Evolutionary conservation across 2,113 vertebrate genomes (phyloP).

Genomic region (Morone saxatilis): DNA sequence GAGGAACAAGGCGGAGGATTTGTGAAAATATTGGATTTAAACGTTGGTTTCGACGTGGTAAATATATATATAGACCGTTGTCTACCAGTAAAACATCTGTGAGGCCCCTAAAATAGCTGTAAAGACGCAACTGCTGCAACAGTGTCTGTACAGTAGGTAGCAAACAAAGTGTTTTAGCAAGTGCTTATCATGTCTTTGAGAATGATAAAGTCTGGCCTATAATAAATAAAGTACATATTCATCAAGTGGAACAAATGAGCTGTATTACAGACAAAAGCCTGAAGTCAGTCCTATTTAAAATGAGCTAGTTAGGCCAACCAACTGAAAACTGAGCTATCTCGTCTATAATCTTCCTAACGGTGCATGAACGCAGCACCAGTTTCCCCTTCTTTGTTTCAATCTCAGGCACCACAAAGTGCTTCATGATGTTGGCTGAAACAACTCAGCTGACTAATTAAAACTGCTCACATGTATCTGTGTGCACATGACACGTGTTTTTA

Average conservation of each 20-base stretch:
- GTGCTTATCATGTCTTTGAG: background rate
- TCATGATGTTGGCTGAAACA: slow-evolving; percentile 8
- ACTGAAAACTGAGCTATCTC: background rate
- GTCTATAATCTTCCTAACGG: background rate
- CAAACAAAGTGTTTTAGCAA: background rate
- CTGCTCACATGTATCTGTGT: background rate
- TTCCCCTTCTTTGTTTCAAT: slow-evolving; percentile 38
- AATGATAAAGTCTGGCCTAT: background rate
- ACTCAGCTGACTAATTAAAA: slow-evolving; percentile 36
- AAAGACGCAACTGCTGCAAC: too few species aligned
- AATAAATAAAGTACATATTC: background rate
- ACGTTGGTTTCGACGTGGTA: background rate
- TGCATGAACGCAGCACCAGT: slow-evolving; percentile 26
- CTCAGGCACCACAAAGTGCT: slow-evolving; percentile 19
- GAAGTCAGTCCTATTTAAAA: background rate
- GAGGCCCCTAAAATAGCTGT: too few species aligned
- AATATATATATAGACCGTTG: background rate
- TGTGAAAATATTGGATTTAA: background rate
- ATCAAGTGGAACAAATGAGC: background rate
- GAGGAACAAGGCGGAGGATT: background rate
- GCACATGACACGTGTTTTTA: background rate
- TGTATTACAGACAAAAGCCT: background rate
- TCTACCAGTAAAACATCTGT: background rate
- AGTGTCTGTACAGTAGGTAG: background rate
- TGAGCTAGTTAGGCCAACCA: rapidly evolving